Conservation (phyloP, 2,797 vertebrate species). For the Trematomus bernacchii region DNA sequence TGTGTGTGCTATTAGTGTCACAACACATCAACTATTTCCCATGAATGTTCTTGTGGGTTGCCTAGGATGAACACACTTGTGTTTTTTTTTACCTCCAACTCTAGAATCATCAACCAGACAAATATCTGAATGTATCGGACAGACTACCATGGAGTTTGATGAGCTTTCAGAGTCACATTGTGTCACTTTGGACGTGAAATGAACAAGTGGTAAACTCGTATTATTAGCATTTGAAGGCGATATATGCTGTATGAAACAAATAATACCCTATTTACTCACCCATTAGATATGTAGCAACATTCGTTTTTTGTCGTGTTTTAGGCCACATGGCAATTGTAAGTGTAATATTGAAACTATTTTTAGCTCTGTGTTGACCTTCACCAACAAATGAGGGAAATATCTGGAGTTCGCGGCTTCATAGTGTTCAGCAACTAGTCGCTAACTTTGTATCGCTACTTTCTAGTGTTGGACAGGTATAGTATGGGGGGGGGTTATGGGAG, state of each 20-base stretch:
- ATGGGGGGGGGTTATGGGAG: too few species aligned
- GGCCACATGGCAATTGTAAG: neutral
- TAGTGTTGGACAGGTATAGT: too few species aligned
- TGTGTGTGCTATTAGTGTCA: neutral
- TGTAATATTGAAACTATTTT: neutral
- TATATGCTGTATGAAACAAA: neutral
- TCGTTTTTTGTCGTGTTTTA: neutral
- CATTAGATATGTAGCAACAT: neutral
- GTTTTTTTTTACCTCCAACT: rapidly evolving
- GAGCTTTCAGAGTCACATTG: neutral
- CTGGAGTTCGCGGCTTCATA: neutral
- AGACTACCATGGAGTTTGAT: neutral
- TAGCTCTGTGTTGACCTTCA: neutral
- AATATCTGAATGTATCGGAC: neutral
- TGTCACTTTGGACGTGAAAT: neutral
- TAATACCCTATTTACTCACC: neutral
- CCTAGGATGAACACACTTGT: neutral
- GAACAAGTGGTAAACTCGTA: neutral
- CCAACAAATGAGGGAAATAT: neutral
- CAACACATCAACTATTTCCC: neutral
- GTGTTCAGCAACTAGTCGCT: neutral
- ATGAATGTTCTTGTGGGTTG: neutral
- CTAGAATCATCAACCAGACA: neutral
- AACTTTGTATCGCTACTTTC: neutral
- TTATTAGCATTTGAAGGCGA: neutral